Evolutionary conservation across 1,140 invertebrate species (phyloP).

Genomic region (Drosophila novamexicana): DNA sequence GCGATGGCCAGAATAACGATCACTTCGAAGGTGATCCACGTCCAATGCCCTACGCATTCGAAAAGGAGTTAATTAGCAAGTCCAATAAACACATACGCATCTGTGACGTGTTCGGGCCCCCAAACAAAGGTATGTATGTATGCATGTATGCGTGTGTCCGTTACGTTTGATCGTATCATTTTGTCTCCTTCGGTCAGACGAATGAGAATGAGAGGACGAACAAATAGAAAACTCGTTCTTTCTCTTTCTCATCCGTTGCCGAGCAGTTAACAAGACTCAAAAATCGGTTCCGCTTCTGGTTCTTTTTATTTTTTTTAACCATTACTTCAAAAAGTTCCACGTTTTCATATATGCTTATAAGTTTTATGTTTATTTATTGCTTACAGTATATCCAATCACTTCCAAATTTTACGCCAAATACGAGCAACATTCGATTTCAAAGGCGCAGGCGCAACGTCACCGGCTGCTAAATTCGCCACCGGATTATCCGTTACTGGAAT

Average conservation of each 20-base stretch:
- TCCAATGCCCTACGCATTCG: conserved; percentile 73
- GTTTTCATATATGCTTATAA: background rate
- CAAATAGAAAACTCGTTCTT: background rate
- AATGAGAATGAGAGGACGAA: too few species aligned
- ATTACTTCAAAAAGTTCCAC: too few species aligned
- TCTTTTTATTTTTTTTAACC: background rate
- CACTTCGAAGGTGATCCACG: conserved; percentile 64
- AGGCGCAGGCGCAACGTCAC: conserved; percentile 36
- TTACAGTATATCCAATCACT: conserved; percentile 66
- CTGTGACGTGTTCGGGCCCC: conserved; percentile 54
- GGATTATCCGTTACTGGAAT: conserved; percentile 58
- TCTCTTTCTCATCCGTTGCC: background rate
- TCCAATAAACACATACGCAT: conserved; percentile 69
- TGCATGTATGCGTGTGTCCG: background rate
- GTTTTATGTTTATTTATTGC: background rate
- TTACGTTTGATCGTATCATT: too few species aligned
- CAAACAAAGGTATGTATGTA: conserved; percentile 50
- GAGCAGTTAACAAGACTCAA: background rate
- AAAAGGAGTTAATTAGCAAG: conserved; percentile 74
- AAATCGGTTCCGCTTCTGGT: background rate
- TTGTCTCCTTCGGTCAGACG: too few species aligned
- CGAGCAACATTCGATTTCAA: conserved; percentile 40
- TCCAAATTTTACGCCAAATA: conserved; percentile 70
- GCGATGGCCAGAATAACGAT: conserved; percentile 44
- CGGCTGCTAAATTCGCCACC: conserved; percentile 8